These are phyloP conservation scores for Tragopan temminckii DNA, from an alignment of 2,797 vertebrate species.

Conservation along the genomic window DNA sequence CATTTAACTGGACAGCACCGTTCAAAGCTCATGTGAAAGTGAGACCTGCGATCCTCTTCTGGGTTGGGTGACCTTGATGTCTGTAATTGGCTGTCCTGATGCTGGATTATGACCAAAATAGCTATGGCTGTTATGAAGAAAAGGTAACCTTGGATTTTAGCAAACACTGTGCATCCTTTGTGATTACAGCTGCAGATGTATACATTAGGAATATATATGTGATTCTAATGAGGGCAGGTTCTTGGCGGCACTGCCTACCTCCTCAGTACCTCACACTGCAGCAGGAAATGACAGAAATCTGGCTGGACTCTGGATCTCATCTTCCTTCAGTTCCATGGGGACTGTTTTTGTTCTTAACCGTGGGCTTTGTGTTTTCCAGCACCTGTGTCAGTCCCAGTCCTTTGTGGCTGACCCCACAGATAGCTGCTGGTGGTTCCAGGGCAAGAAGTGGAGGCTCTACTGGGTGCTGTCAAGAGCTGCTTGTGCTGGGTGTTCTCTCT, in stretches of 20 bases:
- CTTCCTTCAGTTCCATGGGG: not conserved
- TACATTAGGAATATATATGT: not conserved
- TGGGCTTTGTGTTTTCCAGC: not conserved
- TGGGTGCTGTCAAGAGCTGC: not conserved
- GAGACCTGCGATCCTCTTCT: not conserved
- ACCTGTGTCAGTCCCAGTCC: not conserved
- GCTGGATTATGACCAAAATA: constrained; percentile 9
- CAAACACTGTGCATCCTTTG: not conserved
- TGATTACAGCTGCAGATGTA: not conserved
- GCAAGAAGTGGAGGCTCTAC: accelerated
- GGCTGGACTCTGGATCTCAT: not conserved
- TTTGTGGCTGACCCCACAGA: not conserved
- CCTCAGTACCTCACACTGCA: not conserved
- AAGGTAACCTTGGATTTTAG: not conserved
- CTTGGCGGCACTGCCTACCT: not conserved
- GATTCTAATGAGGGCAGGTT: not conserved
- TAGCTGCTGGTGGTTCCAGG: not conserved
- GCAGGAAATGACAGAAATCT: not conserved
- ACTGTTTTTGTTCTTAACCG: not conserved
- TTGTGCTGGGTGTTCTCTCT: not conserved
- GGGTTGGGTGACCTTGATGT: not conserved
- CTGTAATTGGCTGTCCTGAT: not conserved
- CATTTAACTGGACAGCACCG: not conserved
- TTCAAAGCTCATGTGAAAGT: not conserved
- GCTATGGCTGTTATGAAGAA: constrained; percentile 6